Evolutionary conservation across 2,113 vertebrate genomes (phyloP).

Genomic region (Cariama cristata): DNA sequence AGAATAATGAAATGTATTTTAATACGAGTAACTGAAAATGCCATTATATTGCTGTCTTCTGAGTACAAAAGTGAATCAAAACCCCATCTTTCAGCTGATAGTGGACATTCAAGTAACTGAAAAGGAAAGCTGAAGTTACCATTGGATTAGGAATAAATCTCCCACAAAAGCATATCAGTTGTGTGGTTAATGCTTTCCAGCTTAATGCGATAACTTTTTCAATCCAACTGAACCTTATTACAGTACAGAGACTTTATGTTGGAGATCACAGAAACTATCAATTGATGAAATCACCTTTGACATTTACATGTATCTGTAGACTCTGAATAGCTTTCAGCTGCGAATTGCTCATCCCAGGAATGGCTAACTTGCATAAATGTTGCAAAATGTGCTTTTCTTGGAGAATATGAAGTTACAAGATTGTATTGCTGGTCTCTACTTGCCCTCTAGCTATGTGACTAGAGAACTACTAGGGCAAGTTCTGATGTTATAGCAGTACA

Average conservation of each 20-base stretch:
- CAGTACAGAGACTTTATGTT: neutral
- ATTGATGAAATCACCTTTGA: neutral
- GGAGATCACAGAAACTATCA: neutral
- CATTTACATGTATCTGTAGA: neutral
- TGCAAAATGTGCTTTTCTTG: neutral
- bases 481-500: neutral
- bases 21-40: neutral
- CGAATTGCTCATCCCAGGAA: neutral
- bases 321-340: neutral
- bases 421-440: neutral
- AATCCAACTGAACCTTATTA: neutral
- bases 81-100: neutral
- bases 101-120: neutral
- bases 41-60: neutral
- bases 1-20: neutral
- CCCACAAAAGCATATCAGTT: rapidly evolving
- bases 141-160: neutral
- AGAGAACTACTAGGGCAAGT: neutral
- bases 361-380: rapidly evolving
- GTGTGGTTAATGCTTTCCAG: neutral
- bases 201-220: neutral
- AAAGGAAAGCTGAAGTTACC: neutral
- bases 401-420: neutral
- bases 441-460: neutral
- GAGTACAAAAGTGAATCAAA: neutral